Conservation (phyloP, 2,113 vertebrate genomes). For the Petrocephalus microphthalmus region DNA sequence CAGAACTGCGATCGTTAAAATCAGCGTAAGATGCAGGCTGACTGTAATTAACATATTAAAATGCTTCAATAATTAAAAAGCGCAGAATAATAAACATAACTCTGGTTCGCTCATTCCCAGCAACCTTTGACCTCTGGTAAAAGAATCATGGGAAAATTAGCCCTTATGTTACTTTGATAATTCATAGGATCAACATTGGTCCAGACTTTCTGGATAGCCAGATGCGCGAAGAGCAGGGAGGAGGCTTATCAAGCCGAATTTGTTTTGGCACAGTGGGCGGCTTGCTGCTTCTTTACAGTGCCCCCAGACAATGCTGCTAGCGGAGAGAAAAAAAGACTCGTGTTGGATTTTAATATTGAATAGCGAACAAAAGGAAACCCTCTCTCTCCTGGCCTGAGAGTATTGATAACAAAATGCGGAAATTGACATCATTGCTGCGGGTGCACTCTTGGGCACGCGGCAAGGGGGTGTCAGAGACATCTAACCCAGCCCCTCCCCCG, state of each 20-base stretch:
- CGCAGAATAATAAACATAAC: neutral
- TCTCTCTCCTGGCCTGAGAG: neutral
- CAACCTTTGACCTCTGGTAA: neutral
- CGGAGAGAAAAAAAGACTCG: neutral
- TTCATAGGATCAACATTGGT: neutral
- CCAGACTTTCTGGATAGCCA: neutral
- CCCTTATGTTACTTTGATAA: neutral
- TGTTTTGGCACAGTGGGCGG: neutral
- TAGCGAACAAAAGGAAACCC: neutral
- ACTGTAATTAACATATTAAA: neutral
- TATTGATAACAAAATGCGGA: conserved; percentile 3
- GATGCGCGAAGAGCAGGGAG: neutral
- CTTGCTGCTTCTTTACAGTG: neutral
- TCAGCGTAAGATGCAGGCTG: neutral
- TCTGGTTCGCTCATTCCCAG: neutral
- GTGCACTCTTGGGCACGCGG: neutral
- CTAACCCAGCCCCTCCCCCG: neutral
- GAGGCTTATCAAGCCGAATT: neutral
- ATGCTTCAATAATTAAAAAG: neutral
- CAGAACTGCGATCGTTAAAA: neutral
- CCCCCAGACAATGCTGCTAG: neutral
- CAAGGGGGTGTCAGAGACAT: neutral
- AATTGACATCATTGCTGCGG: neutral
- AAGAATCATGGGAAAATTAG: neutral
- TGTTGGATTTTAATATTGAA: neutral